phyloP scores from a whole-genome alignment of 2,113 vertebrate species.

The Caracal caracal region DNA sequence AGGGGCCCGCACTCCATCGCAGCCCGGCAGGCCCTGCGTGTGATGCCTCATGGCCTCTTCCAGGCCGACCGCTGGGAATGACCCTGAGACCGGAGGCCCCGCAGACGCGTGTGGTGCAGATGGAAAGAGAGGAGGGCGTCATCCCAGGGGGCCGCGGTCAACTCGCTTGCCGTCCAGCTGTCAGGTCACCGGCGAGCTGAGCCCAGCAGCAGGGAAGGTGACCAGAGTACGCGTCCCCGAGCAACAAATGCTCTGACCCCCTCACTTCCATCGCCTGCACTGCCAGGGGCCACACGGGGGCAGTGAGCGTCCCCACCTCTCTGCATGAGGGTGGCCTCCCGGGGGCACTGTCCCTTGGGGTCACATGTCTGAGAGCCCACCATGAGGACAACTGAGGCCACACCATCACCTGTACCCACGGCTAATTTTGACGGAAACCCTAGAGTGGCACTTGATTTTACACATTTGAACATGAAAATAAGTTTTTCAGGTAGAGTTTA shows the following conservation, averaged over 20 bases:
- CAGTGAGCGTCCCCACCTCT: background rate
- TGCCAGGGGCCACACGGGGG: fast-evolving
- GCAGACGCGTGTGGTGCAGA: background rate
- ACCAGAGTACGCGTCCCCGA: background rate
- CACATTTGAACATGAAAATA: fast-evolving
- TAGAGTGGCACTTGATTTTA: background rate
- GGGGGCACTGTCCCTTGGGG: background rate
- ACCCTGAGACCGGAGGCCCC: background rate
- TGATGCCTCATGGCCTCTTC: background rate
- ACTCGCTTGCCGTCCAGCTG: too few species aligned
- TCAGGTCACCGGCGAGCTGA: too few species aligned
- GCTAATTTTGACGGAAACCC: background rate
- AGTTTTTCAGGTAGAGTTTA: background rate
- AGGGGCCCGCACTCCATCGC: background rate
- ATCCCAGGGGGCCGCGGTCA: background rate
- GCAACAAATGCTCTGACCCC: background rate
- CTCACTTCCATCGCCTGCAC: too few species aligned
- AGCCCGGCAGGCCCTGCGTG: background rate
- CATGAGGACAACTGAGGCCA: fast-evolving
- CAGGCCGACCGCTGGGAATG: background rate
- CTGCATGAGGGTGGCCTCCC: background rate
- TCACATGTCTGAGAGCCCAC: background rate
- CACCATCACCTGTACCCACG: fast-evolving
- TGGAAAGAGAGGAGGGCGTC: background rate
- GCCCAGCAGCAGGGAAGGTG: background rate